Base-by-base conservation (phyloP, 2,113 vertebrate genomes). In the Thermophis baileyi region DNA sequence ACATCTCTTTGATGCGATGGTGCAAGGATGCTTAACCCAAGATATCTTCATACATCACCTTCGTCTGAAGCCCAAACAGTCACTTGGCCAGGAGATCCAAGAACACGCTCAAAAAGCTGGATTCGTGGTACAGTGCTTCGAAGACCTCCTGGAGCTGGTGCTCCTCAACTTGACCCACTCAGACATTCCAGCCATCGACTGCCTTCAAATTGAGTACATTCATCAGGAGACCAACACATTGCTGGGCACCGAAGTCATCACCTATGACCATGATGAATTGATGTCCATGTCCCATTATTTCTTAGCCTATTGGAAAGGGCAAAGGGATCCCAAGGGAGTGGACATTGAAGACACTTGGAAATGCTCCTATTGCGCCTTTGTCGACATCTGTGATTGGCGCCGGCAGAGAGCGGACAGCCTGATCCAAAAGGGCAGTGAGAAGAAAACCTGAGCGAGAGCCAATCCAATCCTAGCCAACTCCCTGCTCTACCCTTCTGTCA, bases 321-420 rank as follows among this genome's bases (percentile, higher is more conserved):
- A 95, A 89, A 96, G 97, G 91, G 97, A 97, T 35, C 95, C 97
- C 30, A 95, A 92, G 86, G 98, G 98, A 1, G 97, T 98, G 91
- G 98, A 98, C 30, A 96, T 98, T 20, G 98, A 98, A 93, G 98
- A 98, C 44, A 97, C 96, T 0, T 98, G 98, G 98, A 98, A 98
- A 89, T 98, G 98, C 88, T 94, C 35, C 88, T 95, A 86, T 1
- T 98, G 98, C 30, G 88, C 4, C 35, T 98, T 96, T 87, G 88
- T 92, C 54, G 95, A 96, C 69, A 94, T 96, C 85, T 98, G 98
- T 92, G 95, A 97, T 8, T 98, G 98, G 98, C 96, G 93, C 74
- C 94, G 81, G 46, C 88, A 20, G 16, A 93, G 14, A 47, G 55
- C 25, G 1, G 47, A 35, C 5, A 4, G 12, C n/a, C 40, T 54